Conservation (phyloP, 2,113 vertebrate genomes). For the Indri indri region DNA sequence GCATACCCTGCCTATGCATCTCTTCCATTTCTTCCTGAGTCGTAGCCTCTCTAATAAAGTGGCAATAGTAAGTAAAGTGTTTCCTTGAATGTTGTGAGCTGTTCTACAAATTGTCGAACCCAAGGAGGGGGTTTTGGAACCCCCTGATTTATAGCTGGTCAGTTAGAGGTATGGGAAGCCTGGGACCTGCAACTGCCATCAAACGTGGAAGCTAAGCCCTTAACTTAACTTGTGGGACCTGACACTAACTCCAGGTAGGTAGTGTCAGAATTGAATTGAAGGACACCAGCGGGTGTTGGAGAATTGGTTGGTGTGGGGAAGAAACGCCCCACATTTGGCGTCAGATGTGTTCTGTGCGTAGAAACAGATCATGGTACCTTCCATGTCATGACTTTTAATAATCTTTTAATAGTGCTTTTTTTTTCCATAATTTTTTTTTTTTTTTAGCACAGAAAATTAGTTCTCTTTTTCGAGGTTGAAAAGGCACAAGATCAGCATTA, state of each 20-base stretch:
- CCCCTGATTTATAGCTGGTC: not conserved
- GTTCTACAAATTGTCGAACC: not conserved
- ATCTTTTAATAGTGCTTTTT: constrained; percentile 17
- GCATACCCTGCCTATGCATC: too few species aligned
- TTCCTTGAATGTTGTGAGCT: not conserved
- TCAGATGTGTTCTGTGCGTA: not conserved
- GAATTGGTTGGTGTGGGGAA: not conserved
- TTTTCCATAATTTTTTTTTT: not conserved
- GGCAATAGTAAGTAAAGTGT: not conserved
- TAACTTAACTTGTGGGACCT: too few species aligned
- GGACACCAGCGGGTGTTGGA: not conserved
- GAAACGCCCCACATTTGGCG: not conserved
- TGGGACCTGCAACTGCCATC: not conserved
- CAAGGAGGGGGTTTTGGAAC: not conserved
- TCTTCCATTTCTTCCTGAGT: not conserved
- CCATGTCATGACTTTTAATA: constrained; percentile 12
- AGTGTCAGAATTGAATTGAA: not conserved
- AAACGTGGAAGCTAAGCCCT: not conserved
- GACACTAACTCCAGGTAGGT: not conserved
- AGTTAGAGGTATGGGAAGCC: not conserved
- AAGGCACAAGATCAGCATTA: constrained; percentile 70
- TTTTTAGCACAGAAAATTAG: constrained; percentile 50
- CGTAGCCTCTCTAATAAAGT: not conserved
- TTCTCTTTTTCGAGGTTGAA: constrained; percentile 71
- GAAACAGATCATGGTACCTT: not conserved